Base-by-base conservation (phyloP, 2,113 vertebrate species). In the Antennarius striatus region DNA sequence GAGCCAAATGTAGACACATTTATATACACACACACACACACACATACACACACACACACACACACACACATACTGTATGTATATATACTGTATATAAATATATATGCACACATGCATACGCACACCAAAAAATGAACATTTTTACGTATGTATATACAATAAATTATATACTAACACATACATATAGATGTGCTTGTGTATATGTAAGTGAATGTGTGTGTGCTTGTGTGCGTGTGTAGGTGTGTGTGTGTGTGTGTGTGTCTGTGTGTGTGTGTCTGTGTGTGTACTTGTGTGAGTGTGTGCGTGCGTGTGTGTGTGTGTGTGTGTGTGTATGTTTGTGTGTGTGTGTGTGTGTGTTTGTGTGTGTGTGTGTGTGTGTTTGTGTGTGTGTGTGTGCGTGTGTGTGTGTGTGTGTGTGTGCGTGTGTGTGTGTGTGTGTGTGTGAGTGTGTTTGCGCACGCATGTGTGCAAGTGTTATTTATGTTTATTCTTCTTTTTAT, bases 351-450 rank as follows among this genome's bases (percentile, higher is more conserved):
- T 22, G 22, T 22, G 22, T 22, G 22, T 22, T 1, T 22, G 22
- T 22, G 48, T 75, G 70, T 77, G 61, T 77, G 58, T 73, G 67
- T 75, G 56, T 54, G 51, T 82, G 67, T 65, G 49, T 74, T 68
- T 77, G 58, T 77, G 59, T 86, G 46, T 85, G 72, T 42, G 1
- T 22, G 1, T 22, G 22, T 22, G 22, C 2, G 22, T 22, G 22
- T 22, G 22, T 22, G 22, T 22, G 22, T 22, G 22, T 22, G 22
- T 22, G 22, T 22, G 22, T 22, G 22, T 22, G 48, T 75, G 70
- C 75, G 61, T 77, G 58, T 73, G 67, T 75, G 56, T 54, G 51
- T 82, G 67, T 65, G 49, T 74, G 59, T 86, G 46, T 85, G 72
- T 42, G 1, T 22, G 1, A 1, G 22, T 22, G 22, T 22, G 22